Base-by-base conservation (phyloP, 2,888 invertebrate species). In the Oscheius onirici region DNA sequence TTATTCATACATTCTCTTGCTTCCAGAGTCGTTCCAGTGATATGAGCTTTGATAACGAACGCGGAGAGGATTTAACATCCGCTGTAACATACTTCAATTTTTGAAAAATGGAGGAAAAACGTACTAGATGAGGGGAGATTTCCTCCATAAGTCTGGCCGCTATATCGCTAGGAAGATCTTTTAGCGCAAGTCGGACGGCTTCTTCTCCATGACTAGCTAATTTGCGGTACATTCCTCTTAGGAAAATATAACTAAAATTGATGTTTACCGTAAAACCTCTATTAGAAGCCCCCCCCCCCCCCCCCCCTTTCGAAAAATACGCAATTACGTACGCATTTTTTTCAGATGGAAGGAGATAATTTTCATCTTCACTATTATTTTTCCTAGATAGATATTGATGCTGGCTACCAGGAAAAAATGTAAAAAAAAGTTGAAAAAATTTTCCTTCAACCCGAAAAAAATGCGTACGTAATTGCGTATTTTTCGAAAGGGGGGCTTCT, bases 81-180 rank as follows among this genome's bases (percentile, higher is more conserved):
- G 28, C 63, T 63, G 49, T 49, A 65, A 17, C n/a, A n/a, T n/a
- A n/a, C n/a, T 20, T 44, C 11, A 13, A 17, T 20, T 13, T 51
- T 13, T 44, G 15, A 34, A 34, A 15, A n/a, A 49, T 17, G 17
- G n/a, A 15, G 20, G 17, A 10, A 46, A 46, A 65, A 24, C 20
- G 10, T n/a, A 70, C 61, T 20, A 70, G n/a, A 34, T 52, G 63
- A 8, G 65, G 43, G 10, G 34, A 8, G 11, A 51, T 63, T 26
- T 70, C 70, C 17, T 70, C 34, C 26, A 65, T 40, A 5, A 70
- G 10, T 22, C 49, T 54, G 17, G 65, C 41, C 11, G 54, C 26
- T 15, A 54, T 41, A 13, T 52, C 61, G n/a, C 22, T 28, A 8
- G 70, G 70, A n/a, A 70, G 55, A 26, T 63, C 70, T 24, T 70